These are phyloP conservation scores for Uria aalge DNA, from an alignment of 2,113 vertebrate species.

Conservation along the genomic window DNA sequence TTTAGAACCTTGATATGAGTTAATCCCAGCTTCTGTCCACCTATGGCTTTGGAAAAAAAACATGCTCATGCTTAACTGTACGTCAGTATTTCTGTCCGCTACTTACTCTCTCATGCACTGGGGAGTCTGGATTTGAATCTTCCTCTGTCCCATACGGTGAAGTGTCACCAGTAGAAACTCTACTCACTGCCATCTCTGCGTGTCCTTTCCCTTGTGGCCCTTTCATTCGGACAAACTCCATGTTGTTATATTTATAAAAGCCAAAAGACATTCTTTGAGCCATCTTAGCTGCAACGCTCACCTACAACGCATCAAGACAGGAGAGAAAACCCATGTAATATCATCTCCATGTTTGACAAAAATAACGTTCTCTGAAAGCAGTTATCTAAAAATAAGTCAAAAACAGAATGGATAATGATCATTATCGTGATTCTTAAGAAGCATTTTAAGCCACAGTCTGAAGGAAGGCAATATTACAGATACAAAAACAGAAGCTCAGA, in stretches of 20 bases:
- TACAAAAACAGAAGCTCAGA: neutral
- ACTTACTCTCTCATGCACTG: constrained; percentile 89
- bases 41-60: neutral
- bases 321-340: neutral
- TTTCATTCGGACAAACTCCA: constrained; percentile 99
- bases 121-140: constrained; percentile 87
- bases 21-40: neutral
- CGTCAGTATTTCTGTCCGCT: neutral
- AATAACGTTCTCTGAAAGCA: neutral
- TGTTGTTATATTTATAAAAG: constrained; percentile 98
- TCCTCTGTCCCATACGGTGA: constrained; percentile 92
- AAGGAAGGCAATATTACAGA: neutral
- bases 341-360: neutral
- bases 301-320: constrained; percentile 67
- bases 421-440: neutral
- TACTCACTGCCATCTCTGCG: constrained; percentile 96
- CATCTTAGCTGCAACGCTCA: constrained; percentile 98
- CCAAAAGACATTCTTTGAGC: constrained; percentile 97
- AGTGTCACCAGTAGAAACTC: constrained; percentile 93
- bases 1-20: neutral
- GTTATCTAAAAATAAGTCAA: neutral
- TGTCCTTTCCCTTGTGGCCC: constrained; percentile 98
- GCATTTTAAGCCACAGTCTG: neutral
- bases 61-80: neutral
- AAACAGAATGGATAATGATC: neutral